These are phyloP conservation scores for Onychomys torridus DNA, from an alignment of 2,797 vertebrate species.

Conservation along the genomic window DNA sequence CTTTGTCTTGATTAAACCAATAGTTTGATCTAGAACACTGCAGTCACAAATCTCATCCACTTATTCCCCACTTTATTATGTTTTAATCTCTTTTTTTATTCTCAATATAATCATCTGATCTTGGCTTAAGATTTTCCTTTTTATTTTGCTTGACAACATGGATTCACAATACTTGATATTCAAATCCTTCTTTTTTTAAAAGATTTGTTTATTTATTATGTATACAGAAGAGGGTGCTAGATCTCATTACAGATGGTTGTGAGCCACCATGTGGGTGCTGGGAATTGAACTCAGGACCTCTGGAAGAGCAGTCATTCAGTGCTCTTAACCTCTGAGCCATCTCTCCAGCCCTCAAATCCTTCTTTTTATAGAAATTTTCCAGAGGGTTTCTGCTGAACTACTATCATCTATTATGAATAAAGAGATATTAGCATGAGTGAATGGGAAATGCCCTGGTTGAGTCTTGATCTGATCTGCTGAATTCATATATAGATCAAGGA, in stretches of 20 bases:
- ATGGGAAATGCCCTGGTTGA: background rate
- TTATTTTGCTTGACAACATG: background rate
- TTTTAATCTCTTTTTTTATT: background rate
- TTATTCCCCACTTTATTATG: background rate
- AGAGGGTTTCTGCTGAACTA: background rate
- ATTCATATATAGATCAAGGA: background rate
- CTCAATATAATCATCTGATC: background rate
- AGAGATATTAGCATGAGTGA: background rate
- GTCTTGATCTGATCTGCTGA: background rate
- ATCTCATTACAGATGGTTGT: too few relatives aligned
- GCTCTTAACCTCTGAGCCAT: too few relatives aligned
- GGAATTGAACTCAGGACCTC: too few relatives aligned
- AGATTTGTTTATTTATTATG: too few relatives aligned
- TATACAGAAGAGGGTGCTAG: too few relatives aligned
- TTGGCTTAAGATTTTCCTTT: background rate
- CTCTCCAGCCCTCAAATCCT: too few relatives aligned
- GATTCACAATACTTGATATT: background rate
- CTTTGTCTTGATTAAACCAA: too few relatives aligned
- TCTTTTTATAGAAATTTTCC: background rate
- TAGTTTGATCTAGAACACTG: background rate
- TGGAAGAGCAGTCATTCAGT: too few relatives aligned
- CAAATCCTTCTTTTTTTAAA: background rate
- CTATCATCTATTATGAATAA: background rate
- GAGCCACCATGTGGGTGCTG: too few relatives aligned
- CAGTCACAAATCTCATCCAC: background rate